phyloP scores from a whole-genome alignment of 2,797 vertebrate species.

The Masticophis lateralis region DNA sequence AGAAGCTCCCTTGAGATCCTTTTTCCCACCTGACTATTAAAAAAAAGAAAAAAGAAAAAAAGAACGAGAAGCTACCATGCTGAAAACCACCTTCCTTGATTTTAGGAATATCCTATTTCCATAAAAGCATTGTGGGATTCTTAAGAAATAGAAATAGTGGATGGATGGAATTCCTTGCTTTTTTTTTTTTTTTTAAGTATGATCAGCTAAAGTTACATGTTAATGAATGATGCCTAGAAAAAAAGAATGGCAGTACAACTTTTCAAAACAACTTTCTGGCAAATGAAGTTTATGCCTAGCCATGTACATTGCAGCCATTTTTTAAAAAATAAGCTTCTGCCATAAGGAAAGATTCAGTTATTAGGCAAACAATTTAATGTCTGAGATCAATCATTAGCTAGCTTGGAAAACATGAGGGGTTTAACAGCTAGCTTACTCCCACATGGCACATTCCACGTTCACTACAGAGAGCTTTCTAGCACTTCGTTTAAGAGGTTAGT shows the following conservation, averaged over 20 bases:
- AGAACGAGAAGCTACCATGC: neutral
- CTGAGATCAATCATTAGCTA: neutral
- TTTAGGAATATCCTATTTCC: neutral
- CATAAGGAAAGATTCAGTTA: neutral
- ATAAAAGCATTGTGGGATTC: neutral
- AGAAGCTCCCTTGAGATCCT: neutral
- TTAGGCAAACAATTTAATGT: neutral
- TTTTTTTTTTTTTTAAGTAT: neutral
- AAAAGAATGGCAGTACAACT: neutral
- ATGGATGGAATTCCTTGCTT: neutral
- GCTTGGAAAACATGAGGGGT: neutral
- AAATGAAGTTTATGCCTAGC: neutral
- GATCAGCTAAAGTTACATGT: neutral
- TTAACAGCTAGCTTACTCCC: neutral
- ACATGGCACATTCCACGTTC: neutral
- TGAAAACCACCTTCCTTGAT: neutral
- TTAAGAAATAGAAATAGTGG: neutral
- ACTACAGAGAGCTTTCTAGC: neutral
- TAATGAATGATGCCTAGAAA: neutral
- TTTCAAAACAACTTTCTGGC: neutral
- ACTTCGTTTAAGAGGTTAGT: neutral
- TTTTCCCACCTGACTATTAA: neutral
- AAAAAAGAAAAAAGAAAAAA: neutral
- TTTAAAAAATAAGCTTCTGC: neutral
- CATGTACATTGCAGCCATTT: neutral